Conservation (phyloP, 2,888 invertebrate species). For the Patella pellucida region DNA sequence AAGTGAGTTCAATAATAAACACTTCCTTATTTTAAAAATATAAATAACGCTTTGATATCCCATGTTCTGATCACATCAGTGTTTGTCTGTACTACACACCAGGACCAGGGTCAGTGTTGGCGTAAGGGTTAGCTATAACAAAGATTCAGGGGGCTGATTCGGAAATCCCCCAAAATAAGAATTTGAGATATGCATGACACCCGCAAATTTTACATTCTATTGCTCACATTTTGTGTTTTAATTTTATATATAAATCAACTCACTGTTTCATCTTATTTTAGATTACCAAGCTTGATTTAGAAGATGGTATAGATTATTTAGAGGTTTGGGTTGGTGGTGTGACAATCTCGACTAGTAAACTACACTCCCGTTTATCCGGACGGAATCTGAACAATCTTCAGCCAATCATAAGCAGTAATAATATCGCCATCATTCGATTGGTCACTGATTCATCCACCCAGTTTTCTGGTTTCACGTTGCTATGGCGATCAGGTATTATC, state of each 20-base stretch:
- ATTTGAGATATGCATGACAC: too few species aligned
- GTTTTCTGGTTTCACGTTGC: constrained; percentile 39
- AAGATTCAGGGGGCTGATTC: too few species aligned
- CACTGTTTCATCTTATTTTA: constrained; percentile 23
- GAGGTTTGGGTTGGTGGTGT: constrained; percentile 50
- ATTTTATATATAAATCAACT: too few species aligned
- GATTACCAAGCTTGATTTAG: constrained; percentile 43
- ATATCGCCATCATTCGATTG: constrained; percentile 46
- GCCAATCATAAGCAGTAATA: constrained; percentile 44
- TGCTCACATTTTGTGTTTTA: too few species aligned
- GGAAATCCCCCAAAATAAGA: too few species aligned
- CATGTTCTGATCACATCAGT: neutral
- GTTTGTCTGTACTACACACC: neutral
- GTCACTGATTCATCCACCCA: constrained; percentile 40
- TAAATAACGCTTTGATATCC: neutral
- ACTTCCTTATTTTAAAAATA: neutral
- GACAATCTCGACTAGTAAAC: constrained; percentile 31
- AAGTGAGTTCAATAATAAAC: constrained; percentile 30
- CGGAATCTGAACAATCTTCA: constrained; percentile 13
- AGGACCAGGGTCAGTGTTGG: too few species aligned
- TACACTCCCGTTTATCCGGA: constrained; percentile 43
- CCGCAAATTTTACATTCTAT: too few species aligned
- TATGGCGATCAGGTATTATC: constrained; percentile 47
- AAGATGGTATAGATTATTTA: constrained; percentile 43
- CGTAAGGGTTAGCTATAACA: too few species aligned